Evolutionary conservation across 1,140 invertebrate species (phyloP).

Genomic region (Aethina tumida): DNA sequence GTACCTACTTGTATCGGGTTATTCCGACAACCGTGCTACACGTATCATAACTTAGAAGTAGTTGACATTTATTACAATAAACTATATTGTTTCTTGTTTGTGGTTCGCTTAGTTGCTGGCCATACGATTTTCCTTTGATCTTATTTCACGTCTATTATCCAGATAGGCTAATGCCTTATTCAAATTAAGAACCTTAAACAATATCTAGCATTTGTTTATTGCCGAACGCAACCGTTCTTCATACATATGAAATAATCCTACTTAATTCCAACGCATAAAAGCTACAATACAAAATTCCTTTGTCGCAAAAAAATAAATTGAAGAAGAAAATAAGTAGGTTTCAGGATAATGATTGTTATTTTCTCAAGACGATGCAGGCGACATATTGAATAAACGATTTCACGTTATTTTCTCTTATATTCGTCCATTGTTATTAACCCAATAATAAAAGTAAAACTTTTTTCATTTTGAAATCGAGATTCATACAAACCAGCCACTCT

Average conservation of each 20-base stretch:
- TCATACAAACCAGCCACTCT: too few species aligned
- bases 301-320: too few species aligned
- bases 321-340: too few species aligned
- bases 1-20: slow-evolving; percentile 9
- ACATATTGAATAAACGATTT: too few species aligned
- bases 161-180: neutral
- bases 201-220: slow-evolving; percentile 1
- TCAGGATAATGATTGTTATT: too few species aligned
- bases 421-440: too few species aligned
- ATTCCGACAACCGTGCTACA: slow-evolving; percentile 8
- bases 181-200: neutral
- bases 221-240: neutral
- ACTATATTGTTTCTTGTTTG: slow-evolving; percentile 7
- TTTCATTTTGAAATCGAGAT: too few species aligned
- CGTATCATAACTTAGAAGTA: slow-evolving; percentile 10
- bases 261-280: slow-evolving; percentile 1
- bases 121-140: neutral
- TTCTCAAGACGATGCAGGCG: too few species aligned
- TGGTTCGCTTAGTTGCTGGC: slow-evolving; percentile 4
- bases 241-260: neutral
- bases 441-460: too few species aligned
- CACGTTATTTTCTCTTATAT: too few species aligned
- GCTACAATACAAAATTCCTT: too few species aligned
- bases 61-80: slow-evolving; percentile 15
- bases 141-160: neutral